Evolutionary conservation across 2,797 vertebrate genomes (phyloP).

Genomic region (Serranus cabrilla): DNA sequence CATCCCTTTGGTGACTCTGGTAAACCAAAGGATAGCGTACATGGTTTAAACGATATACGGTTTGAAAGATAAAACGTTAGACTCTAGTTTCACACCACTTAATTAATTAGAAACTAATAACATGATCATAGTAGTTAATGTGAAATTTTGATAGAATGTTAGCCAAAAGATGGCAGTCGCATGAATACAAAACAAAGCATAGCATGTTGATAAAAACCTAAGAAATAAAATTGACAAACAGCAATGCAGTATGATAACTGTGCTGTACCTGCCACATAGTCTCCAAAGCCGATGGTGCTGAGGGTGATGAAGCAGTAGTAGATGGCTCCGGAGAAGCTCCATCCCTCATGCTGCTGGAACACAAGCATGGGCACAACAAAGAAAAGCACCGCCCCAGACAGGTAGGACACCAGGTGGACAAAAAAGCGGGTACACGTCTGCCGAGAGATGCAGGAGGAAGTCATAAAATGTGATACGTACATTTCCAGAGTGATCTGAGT

Average conservation of each 20-base stretch:
- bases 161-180: too few relatives aligned
- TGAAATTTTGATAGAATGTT: too few relatives aligned
- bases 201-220: neutral
- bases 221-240: neutral
- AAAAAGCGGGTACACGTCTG: constrained; percentile 81
- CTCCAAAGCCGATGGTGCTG: constrained; percentile 95
- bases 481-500: neutral
- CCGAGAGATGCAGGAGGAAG: neutral
- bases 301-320: constrained; percentile 96
- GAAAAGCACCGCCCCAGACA: constrained; percentile 83
- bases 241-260: neutral
- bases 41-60: too few relatives aligned
- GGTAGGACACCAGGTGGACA: constrained; percentile 84
- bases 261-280: constrained; percentile 91
- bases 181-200: neutral
- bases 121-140: too few relatives aligned
- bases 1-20: too few relatives aligned
- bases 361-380: constrained; percentile 90
- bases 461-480: neutral
- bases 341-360: constrained; percentile 90
- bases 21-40: too few relatives aligned
- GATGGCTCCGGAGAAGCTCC: constrained; percentile 90
- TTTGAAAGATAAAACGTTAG: too few relatives aligned
- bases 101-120: too few relatives aligned
- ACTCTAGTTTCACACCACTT: too few relatives aligned